phyloP scores from a whole-genome alignment of 2,113 vertebrate species.

The Bungarus multicinctus region DNA sequence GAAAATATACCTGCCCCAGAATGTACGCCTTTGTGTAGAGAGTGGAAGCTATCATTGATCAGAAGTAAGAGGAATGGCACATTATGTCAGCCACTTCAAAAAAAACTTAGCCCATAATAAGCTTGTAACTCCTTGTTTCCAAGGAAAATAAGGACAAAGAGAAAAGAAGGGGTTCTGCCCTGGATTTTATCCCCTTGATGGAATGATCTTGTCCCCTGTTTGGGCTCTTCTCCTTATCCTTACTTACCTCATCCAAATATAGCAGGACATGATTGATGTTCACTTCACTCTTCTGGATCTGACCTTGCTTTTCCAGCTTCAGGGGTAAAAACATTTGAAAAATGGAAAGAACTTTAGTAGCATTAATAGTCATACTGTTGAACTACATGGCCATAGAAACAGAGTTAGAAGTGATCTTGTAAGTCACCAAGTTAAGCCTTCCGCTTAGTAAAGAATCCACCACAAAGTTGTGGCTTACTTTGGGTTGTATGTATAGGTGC shows the following conservation, averaged over 20 bases:
- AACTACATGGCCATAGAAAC: too few species aligned
- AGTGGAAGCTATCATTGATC: not conserved
- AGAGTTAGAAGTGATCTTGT: not conserved
- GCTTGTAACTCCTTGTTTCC: not conserved
- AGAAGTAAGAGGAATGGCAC: too few species aligned
- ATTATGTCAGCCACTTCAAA: not conserved
- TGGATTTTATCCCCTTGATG: too few species aligned
- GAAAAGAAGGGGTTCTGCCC: too few species aligned
- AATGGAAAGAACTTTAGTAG: not conserved
- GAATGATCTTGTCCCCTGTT: not conserved
- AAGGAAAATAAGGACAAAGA: not conserved
- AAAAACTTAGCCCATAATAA: not conserved
- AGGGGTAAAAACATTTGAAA: not conserved
- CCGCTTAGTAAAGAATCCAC: not conserved
- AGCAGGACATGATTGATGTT: conserved; percentile 47
- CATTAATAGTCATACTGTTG: not conserved
- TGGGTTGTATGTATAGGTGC: too few species aligned
- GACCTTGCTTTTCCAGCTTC: not conserved
- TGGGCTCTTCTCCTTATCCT: not conserved
- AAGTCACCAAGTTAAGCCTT: not conserved
- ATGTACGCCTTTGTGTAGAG: not conserved
- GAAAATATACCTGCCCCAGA: not conserved
- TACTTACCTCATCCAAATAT: conserved; percentile 50
- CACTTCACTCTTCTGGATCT: conserved; percentile 49
- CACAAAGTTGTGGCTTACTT: too few species aligned